Base-by-base conservation (phyloP, 37 sponge, comb jelly and placozoan species). In the Dysidea cf. avara region DNA sequence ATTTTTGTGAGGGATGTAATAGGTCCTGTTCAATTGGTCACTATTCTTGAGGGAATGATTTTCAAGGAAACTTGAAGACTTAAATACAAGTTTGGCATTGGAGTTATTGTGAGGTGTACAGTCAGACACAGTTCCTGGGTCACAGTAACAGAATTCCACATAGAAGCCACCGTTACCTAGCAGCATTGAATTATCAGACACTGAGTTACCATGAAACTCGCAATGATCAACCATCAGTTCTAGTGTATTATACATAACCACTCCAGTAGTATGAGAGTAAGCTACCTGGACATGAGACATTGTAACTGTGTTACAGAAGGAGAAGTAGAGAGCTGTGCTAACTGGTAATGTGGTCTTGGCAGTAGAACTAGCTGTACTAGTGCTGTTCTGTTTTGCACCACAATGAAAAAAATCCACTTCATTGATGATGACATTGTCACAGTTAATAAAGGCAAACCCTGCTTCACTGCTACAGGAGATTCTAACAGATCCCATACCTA, bases 371-470 rank as follows among this genome's bases (percentile, higher is more conserved):
- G 11, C 24, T 21, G 9, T 9, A 35, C 61, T 58, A 26, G 75
- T 61, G 49, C 61, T 74, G 49, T 74, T 61, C 24, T 21, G 75
- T 1, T 72, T 17, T n/a, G 59, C 55, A 36, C 78, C 78, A 71
- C 88, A 87, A 0, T 38, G 53, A 0, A 21, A 0, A 2, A 87
- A 69, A 2, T 17, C n/a, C 21, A 87, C 38, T 12, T 68, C 40
- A 21, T 46, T 22, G 36, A 87, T 9, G 16, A 55, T 62, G 34
- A 83, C 59, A 5, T 30, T 36, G 24, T 40, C 28, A n/a, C 30
- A 63, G 31, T 60, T 29, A 21, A 69, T 47, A 53, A 83, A 83
- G 7, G 39, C 4, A 22, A 83, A 68, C n/a, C 84, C 84, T 22
- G 49, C 71, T 22, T 32, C 69, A 29, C 16, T n/a, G n/a, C n/a